A percentile compares a stretch with the other conserved stretches of the same genome.
Evolutionary conservation across 2,888 invertebrate species (phyloP).

Genomic region (Monoplex corrugatus): DNA sequence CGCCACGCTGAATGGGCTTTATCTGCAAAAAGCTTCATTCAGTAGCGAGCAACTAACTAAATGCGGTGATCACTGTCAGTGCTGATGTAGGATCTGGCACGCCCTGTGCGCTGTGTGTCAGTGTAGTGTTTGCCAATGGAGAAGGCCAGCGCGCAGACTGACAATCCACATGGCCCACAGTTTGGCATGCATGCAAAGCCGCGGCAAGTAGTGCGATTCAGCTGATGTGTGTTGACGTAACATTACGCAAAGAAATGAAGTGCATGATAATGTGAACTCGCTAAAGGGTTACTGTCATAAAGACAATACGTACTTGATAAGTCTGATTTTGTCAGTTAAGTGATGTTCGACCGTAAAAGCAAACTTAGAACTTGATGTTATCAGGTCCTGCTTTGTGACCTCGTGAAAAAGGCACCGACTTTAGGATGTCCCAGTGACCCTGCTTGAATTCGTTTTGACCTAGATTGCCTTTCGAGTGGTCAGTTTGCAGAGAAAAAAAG

Average conservation of each 20-base stretch:
- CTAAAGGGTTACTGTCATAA: neutral
- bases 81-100: neutral
- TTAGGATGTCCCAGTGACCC: conserved; percentile 47
- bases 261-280: neutral
- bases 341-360: neutral
- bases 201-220: conserved; percentile 40
- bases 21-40: neutral
- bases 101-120: too few species aligned
- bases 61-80: neutral
- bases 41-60: neutral
- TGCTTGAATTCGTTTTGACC: conserved; percentile 48
- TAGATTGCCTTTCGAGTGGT: conserved; percentile 39
- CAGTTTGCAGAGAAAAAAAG: conserved; percentile 5
- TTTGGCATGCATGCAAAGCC: conserved; percentile 8
- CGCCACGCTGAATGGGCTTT: too few species aligned
- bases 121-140: too few species aligned
- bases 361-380: neutral
- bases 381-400: neutral
- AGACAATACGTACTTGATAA: neutral
- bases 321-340: neutral
- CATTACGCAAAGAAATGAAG: conserved; percentile 51
- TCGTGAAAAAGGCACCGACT: neutral
- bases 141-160: too few species aligned
- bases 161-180: neutral
- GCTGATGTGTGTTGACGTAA: conserved; percentile 43